A percentile compares a stretch with the other conserved stretches of the same genome.
These are phyloP conservation scores for Acronicta leporina DNA, from an alignment of 2,888 invertebrate species.

Conservation along the genomic window DNA sequence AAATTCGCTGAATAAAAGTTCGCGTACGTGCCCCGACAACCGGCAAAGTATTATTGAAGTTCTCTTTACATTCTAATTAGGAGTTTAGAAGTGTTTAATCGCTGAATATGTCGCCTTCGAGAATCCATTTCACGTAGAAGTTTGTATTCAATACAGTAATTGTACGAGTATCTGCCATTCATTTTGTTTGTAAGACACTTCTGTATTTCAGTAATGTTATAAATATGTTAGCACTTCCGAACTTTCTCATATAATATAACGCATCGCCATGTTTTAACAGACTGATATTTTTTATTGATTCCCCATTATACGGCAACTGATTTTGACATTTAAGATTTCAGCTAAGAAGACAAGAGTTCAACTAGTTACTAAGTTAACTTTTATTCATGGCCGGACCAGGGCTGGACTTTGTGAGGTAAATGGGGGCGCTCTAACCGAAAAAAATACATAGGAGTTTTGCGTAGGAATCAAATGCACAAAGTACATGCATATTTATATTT, in stretches of 20 bases:
- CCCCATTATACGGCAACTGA: constrained; percentile 5
- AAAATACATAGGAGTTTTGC: no score
- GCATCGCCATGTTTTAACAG: constrained; percentile 26
- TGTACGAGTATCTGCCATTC: constrained; percentile 45
- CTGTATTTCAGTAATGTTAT: constrained; percentile 18
- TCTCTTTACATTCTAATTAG: constrained; percentile 77
- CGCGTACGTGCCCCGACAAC: constrained; percentile 79
- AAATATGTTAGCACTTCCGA: constrained; percentile 32
- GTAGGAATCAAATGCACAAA: no score
- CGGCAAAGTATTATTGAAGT: constrained; percentile 79
- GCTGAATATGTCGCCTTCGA: constrained; percentile 68
- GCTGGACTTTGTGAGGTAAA: no score
- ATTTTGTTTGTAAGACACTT: constrained; percentile 41
- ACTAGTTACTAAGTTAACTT: constrained; percentile 5
- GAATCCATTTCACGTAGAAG: constrained; percentile 61
- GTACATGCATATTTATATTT: no score
- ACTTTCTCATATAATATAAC: constrained; percentile 23
- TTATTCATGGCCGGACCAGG: neutral
- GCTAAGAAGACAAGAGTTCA: constrained; percentile 1
- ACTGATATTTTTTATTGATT: constrained; percentile 20
- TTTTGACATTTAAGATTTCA: neutral
- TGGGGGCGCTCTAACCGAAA: no score
- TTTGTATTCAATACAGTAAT: constrained; percentile 62
- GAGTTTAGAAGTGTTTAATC: constrained; percentile 76
- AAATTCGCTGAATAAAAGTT: constrained; percentile 83